Evolutionary conservation across 2,888 invertebrate species (phyloP).

Genomic region (Empis stercorea): DNA sequence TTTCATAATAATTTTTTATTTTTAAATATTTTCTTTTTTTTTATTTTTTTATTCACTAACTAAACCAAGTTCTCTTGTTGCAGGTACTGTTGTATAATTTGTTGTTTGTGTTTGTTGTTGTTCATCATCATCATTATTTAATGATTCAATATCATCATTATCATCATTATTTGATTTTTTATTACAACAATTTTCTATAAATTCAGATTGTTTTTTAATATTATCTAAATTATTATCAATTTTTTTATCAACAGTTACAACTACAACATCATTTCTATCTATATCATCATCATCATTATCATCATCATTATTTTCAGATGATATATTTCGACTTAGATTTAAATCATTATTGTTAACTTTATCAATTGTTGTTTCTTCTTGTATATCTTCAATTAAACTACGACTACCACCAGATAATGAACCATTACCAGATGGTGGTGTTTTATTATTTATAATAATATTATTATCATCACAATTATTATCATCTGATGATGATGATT

Average conservation of each 20-base stretch:
- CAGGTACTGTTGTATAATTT: neutral
- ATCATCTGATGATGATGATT: conserved; percentile 25
- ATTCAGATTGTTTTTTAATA: neutral
- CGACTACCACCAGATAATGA: conserved; percentile 23
- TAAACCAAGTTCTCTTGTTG: conserved; percentile 32
- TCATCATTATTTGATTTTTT: conserved; percentile 2
- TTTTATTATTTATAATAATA: conserved; percentile 16
- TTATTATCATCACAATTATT: conserved; percentile 12
- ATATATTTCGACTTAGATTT: conserved; percentile 19
- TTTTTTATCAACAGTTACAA: neutral
- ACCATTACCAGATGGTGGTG: conserved; percentile 23
- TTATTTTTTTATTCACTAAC: conserved; percentile 33
- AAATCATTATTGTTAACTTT: conserved; percentile 15
- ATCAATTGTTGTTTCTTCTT: conserved; percentile 24
- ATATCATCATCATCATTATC: conserved; percentile 10
- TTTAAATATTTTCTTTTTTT: too few relatives aligned
- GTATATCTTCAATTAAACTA: conserved; percentile 33
- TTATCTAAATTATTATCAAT: neutral
- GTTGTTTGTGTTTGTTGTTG: neutral
- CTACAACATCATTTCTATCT: conserved; percentile 7
- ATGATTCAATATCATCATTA: neutral
- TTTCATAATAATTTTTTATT: too few relatives aligned
- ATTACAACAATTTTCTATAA: conserved; percentile 7
- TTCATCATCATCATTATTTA: neutral
- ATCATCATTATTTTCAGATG: conserved; percentile 11